Evolutionary conservation across 2,888 invertebrate genomes (phyloP).

Genomic region (Polyommatus icarus): DNA sequence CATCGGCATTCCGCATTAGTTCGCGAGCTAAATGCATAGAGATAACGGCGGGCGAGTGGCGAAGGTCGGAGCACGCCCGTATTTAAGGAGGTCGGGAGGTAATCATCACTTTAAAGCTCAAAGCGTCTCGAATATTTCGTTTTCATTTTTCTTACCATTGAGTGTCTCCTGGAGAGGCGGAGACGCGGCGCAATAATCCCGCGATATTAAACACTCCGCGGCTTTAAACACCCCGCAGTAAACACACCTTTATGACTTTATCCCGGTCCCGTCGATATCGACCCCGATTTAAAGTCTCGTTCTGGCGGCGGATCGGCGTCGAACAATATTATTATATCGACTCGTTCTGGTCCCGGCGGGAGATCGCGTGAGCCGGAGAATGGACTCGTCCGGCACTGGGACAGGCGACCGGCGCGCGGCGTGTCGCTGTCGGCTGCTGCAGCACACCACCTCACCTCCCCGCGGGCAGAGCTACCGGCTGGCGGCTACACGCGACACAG

Average conservation of each 20-base stretch:
- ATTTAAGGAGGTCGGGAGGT: background rate
- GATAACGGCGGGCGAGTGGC: background rate
- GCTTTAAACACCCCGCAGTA: constrained; percentile 11
- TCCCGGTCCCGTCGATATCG: background rate
- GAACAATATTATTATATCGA: background rate
- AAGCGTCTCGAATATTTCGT: background rate
- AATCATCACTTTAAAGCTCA: background rate
- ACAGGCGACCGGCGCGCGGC: background rate
- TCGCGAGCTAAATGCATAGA: background rate
- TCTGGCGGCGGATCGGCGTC: background rate
- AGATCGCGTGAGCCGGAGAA: background rate
- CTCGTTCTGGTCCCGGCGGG: background rate
- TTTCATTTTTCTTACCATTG: background rate
- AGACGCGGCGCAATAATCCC: constrained; percentile 38
- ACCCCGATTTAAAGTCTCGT: background rate
- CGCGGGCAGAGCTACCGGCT: background rate
- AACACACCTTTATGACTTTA: constrained; percentile 28
- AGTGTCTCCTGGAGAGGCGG: constrained; percentile 1
- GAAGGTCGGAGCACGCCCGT: background rate
- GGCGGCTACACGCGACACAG: background rate
- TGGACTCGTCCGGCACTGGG: background rate
- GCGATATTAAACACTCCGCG: constrained; percentile 37
- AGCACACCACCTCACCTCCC: background rate
- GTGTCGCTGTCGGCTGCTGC: background rate
- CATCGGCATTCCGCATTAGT: background rate